A percentile compares a stretch with the other conserved stretches of the same genome.
phyloP scores from a whole-genome alignment of 2,113 vertebrate species.

The Cololabis saira region DNA sequence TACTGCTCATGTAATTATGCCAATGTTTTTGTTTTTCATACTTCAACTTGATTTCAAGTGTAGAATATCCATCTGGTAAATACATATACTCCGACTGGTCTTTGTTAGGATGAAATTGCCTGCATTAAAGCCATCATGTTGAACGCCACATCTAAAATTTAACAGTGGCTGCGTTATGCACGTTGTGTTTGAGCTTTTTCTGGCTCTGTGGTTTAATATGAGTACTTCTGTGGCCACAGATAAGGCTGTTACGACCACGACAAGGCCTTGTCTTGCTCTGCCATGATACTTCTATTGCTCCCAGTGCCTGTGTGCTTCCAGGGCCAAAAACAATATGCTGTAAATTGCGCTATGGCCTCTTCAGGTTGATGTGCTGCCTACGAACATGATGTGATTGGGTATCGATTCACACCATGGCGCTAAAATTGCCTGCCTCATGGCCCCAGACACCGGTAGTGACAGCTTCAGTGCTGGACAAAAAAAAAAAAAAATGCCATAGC shows the following conservation, averaged over 20 bases:
- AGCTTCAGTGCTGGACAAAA: constrained; percentile 78
- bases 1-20: background rate
- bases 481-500: constrained; percentile 53
- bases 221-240: constrained; percentile 66
- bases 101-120: constrained; percentile 18
- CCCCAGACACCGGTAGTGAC: constrained; percentile 80
- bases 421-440: constrained; percentile 87
- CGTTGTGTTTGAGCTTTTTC: constrained; percentile 39
- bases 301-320: constrained; percentile 74
- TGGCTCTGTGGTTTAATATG: constrained; percentile 57
- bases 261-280: constrained; percentile 73
- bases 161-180: constrained; percentile 42
- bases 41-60: background rate
- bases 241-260: constrained; percentile 69
- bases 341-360: constrained; percentile 80
- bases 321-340: constrained; percentile 83
- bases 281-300: constrained; percentile 74
- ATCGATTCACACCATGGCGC: constrained; percentile 83
- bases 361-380: constrained; percentile 75
- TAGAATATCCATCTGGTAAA: background rate
- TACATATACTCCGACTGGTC: constrained; percentile 4
- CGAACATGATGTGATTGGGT: constrained; percentile 84
- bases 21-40: constrained; percentile 2
- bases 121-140: constrained; percentile 15
- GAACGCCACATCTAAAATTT: constrained; percentile 22